Evolutionary conservation across 2,113 vertebrate species (phyloP), one percentile per base, ranked within the genome.

Genomic region (Perca schrenkii): DNA sequence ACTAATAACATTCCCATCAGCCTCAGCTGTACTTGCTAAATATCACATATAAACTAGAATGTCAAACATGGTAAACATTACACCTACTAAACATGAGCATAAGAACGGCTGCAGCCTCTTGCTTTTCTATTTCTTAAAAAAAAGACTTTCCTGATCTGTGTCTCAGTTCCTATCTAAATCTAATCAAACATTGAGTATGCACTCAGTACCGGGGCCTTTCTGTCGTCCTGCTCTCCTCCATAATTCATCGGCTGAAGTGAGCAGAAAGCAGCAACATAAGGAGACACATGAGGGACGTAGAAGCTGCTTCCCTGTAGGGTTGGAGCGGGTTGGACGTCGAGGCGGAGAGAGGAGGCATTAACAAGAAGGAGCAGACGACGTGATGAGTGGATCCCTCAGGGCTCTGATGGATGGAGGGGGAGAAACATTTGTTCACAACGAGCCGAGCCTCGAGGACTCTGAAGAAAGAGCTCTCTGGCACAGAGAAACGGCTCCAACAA

Each of bases 361-460:
- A 80, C 50, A 65, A 64, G 84, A 68, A 66, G 66, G 46, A 83
- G 65, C 82, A 34, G 71, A 69, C 68, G 22, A 72, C 84, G 22
- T 52, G 71, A 54, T 36, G 66, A 82, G 62, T 0, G 28, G 34
- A 71, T 83, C 85, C 85, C 87, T 74, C 79, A 53, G 86, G 87
- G 77, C 84, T 47, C 47, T 85, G 82, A 79, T 69, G 77, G 89
- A 89, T 79, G 80, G 66, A 34, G 61, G 71, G 82, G n/a, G 4
- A 49, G 57, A 54, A 71, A 67, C 77, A 47, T 80, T 80, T 56
- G 64, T 54, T 75, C 76, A 50, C 76, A 22, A 8, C 54, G 25
- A 80, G 80, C 61, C 4, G 56, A 57, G 69, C 78, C 78, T 50
- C 12, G 31, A 54, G 47, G 54, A 67, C 0, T 49, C n/a, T 22